These are phyloP conservation scores for Chiroxiphia lanceolata DNA, from an alignment of 2,797 vertebrate species.

Conservation along the genomic window DNA sequence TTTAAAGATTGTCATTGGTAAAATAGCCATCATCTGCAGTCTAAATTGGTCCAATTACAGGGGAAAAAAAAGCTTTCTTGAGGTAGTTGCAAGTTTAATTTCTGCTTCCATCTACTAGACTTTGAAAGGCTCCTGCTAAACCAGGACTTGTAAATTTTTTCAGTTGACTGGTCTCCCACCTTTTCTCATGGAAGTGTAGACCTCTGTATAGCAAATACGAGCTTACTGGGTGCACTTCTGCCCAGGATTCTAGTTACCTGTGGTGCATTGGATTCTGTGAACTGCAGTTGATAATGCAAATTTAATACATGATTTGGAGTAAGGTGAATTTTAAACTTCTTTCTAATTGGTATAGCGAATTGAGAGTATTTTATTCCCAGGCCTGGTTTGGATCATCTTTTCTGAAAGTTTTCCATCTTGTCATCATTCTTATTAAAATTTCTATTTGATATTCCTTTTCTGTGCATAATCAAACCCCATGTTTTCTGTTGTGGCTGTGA, in stretches of 20 bases:
- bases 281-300: not conserved
- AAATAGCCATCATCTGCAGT: not conserved
- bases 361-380: not conserved
- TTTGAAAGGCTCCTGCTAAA: not conserved
- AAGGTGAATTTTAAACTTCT: not conserved
- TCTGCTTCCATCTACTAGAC: not conserved
- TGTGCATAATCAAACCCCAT: not conserved
- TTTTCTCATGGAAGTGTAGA: not conserved
- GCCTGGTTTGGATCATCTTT: not conserved
- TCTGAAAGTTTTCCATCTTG: not conserved
- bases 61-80: not conserved
- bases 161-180: not conserved
- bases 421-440: not conserved
- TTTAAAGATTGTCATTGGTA: not conserved
- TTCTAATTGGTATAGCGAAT: not conserved
- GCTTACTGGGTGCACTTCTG: not conserved
- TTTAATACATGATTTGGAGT: not conserved
- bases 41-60: not conserved
- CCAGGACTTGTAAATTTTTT: not conserved
- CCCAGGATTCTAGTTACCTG: not conserved
- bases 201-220: not conserved
- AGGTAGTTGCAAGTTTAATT: not conserved
- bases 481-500: not conserved
- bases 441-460: not conserved
- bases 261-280: not conserved